Base-by-base conservation (phyloP, 2,113 vertebrate species). In the Tiliqua scincoides region DNA sequence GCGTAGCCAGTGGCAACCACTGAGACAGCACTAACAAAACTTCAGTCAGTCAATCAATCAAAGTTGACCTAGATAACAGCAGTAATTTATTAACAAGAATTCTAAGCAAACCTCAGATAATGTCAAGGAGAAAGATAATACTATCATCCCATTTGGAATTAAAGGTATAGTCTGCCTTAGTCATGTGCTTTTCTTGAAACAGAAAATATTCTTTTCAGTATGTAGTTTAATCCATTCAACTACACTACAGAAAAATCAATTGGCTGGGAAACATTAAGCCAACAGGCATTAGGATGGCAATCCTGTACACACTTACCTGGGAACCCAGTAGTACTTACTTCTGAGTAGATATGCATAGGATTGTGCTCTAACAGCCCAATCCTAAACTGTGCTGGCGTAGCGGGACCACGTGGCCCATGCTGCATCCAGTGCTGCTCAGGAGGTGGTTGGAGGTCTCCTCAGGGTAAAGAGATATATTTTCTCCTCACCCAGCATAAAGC, bases 1-100 rank as follows among this genome's bases (percentile, higher is more conserved):
- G 84, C 87, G 59, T 48, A 88, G 89, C 79, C 85, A 92, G 40
- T 57, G 86, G 35, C 18, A 93, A 88, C 0, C 1, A 71, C 40
- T 86, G 1, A 1, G 67, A 77, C 90, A 92, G 48, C 11, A 54
- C 25, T 82, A 87, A 78, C 63, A 86, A 78, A 81, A 88, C 74
- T 79, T 89, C 80, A 89, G 91, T 62, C 43, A 48, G 43, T 57
- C 84, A 89, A 91, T 88, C 1, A 0, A 87, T 86, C 83, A 82
- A 32, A 90, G 92, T 25, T 32, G 59, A 80, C 20, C 83, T 23
- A 85, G 68, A 68, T 6, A 82, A 84, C 83, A 89, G 20, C 8
- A 75, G 80, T 15, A 61, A 35, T 78, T 40, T 20, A 87, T 89
- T 89, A 79, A 89, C 89, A 83, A 37, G 61, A 80, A 89, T 89